Conservation (phyloP, 2,888 invertebrate genomes). For the Lamellibrachia satsuma region DNA sequence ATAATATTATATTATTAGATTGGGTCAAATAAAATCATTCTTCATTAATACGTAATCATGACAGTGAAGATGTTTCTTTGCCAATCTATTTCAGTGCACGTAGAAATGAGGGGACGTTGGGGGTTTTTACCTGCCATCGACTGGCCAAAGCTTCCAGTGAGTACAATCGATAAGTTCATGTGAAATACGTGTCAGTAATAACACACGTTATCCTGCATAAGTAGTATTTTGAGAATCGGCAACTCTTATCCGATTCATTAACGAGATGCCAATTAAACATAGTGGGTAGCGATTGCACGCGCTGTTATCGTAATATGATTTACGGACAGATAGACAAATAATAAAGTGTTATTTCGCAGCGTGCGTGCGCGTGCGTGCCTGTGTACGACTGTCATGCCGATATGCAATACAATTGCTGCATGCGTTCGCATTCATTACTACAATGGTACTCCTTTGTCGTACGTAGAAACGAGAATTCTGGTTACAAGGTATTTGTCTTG, state of each 20-base stretch:
- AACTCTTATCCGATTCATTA: neutral
- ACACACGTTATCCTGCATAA: too few relatives aligned
- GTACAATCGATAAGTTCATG: neutral
- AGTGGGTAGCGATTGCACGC: neutral
- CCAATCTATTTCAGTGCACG: neutral
- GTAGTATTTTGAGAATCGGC: too few relatives aligned
- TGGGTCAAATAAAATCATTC: too few relatives aligned
- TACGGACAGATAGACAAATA: neutral
- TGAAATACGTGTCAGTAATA: too few relatives aligned
- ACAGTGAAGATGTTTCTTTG: neutral
- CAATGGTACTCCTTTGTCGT: too few relatives aligned
- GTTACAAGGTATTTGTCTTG: neutral
- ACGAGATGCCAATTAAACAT: neutral
- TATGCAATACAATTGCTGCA: too few relatives aligned
- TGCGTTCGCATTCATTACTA: too few relatives aligned
- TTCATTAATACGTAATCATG: too few relatives aligned
- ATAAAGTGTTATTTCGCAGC: neutral
- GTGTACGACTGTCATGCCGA: too few relatives aligned
- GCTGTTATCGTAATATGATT: neutral
- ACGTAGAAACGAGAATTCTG: too few relatives aligned
- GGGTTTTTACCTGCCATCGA: slow-evolving; percentile 7
- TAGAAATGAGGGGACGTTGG: neutral
- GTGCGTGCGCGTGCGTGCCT: too few relatives aligned
- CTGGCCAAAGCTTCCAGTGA: slow-evolving; percentile 17
- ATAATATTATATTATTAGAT: too few relatives aligned